A percentile compares a stretch with the other conserved stretches of the same genome.
These are phyloP conservation scores for Schrankia costaestrigalis DNA, from an alignment of 2,888 invertebrate species.

Conservation along the genomic window DNA sequence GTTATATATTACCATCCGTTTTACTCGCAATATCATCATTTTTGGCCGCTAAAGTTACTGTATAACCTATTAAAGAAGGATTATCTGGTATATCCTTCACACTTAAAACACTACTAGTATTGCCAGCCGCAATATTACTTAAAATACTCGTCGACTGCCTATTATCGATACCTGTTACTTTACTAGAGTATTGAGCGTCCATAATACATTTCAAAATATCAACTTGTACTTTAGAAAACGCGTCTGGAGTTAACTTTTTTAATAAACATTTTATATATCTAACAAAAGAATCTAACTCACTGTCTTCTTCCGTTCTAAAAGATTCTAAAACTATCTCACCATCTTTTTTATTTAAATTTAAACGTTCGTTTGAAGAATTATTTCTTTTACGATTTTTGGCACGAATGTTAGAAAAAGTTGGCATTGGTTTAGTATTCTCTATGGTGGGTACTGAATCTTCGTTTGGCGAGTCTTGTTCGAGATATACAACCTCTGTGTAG, in stretches of 20 bases:
- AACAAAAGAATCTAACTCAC: slow-evolving; percentile 46
- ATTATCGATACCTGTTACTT: slow-evolving; percentile 2
- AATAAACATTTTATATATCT: slow-evolving; percentile 50
- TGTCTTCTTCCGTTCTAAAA: slow-evolving; percentile 7
- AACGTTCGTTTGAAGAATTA: slow-evolving; percentile 13
- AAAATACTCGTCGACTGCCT: too few species aligned
- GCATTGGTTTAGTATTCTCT: slow-evolving; percentile 3
- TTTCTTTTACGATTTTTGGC: slow-evolving; percentile 3
- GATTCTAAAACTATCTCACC: not conserved
- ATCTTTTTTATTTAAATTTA: not conserved
- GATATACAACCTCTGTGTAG: slow-evolving; percentile 46
- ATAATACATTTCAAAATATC: slow-evolving; percentile 56
- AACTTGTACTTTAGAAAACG: slow-evolving; percentile 45
- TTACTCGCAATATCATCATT: too few species aligned
- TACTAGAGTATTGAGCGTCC: slow-evolving; percentile 25
- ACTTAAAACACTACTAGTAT: too few species aligned
- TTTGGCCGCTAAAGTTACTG: too few species aligned
- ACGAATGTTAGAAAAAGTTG: not conserved
- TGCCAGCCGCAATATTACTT: too few species aligned
- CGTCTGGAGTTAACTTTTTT: slow-evolving; percentile 43
- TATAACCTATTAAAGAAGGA: too few species aligned
- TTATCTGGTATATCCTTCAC: too few species aligned
- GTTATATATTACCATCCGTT: too few species aligned
- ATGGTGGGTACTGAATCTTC: slow-evolving; percentile 3
- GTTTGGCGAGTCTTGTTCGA: slow-evolving; percentile 32